phyloP scores from a whole-genome alignment of 2,888 invertebrate species.

The Ceratothoa steindachneri region DNA sequence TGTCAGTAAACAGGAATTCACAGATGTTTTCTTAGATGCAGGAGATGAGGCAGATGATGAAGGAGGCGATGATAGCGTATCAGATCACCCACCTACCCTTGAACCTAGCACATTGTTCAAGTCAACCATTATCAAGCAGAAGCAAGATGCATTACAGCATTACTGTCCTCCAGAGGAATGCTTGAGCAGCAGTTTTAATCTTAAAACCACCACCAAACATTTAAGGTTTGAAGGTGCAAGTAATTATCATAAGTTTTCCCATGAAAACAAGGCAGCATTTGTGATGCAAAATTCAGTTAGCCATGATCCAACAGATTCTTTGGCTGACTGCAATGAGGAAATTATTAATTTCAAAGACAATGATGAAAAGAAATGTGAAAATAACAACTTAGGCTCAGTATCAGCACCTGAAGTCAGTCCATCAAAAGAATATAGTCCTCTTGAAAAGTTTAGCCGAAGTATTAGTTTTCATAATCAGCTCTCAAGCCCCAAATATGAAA shows the following conservation, averaged over 20 bases:
- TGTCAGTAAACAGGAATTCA: constrained; percentile 26
- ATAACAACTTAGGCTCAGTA: constrained; percentile 43
- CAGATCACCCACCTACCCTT: constrained; percentile 17
- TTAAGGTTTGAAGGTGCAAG: not conserved
- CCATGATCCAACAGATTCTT: not conserved
- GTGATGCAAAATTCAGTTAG: too few relatives aligned
- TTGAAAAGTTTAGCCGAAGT: constrained; percentile 43
- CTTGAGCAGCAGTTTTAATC: not conserved
- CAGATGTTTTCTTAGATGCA: constrained; percentile 23
- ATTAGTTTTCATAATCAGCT: constrained; percentile 47
- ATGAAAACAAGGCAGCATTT: not conserved
- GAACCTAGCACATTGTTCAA: not conserved
- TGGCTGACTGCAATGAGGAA: not conserved
- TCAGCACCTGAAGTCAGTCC: constrained; percentile 47
- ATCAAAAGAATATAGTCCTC: constrained; percentile 40
- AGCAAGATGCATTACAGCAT: too few relatives aligned
- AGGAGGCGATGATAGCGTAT: constrained; percentile 40
- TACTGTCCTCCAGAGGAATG: not conserved
- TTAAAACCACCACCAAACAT: not conserved
- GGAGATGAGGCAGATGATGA: constrained; percentile 42
- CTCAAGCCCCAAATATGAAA: constrained; percentile 46
- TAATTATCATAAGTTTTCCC: not conserved
- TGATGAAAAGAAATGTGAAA: not conserved
- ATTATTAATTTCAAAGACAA: not conserved
- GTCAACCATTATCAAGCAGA: too few relatives aligned